phyloP scores from a whole-genome alignment of 2,888 invertebrate species.

The Merodon equestris region DNA sequence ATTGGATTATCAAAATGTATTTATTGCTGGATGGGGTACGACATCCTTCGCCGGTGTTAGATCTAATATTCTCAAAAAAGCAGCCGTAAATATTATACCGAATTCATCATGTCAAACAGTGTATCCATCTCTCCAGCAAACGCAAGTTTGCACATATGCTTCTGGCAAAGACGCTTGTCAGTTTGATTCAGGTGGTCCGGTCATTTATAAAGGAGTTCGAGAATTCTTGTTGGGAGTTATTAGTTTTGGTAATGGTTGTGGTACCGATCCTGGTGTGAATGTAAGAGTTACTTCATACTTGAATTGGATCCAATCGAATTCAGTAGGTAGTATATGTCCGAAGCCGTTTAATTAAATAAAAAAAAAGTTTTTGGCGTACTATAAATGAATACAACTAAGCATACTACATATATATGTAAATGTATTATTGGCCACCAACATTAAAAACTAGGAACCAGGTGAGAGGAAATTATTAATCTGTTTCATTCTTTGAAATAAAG shows the following conservation, averaged over 20 bases:
- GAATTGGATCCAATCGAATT: slow-evolving; percentile 79
- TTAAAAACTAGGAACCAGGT: too few species aligned
- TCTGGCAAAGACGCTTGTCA: slow-evolving; percentile 80
- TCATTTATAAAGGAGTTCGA: slow-evolving; percentile 78
- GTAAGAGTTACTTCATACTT: slow-evolving; percentile 81
- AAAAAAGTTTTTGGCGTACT: too few species aligned
- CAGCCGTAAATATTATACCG: slow-evolving; percentile 63
- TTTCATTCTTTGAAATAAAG: too few species aligned
- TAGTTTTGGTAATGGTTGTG: slow-evolving; percentile 81
- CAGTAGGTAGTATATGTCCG: slow-evolving; percentile 18
- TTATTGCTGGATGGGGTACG: slow-evolving; percentile 81
- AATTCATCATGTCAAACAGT: slow-evolving; percentile 22
- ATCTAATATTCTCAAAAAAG: slow-evolving; percentile 80
- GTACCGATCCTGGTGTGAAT: slow-evolving; percentile 80
- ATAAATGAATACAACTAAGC: too few species aligned
- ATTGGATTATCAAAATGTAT: slow-evolving; percentile 71
- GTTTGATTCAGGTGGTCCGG: slow-evolving; percentile 81
- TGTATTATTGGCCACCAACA: too few species aligned
- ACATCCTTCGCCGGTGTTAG: slow-evolving; percentile 79
- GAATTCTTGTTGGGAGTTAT: slow-evolving; percentile 80
- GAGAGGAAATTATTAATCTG: too few species aligned
- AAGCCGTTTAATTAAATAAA: too few species aligned
- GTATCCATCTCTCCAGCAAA: background rate
- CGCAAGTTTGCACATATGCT: slow-evolving; percentile 77
- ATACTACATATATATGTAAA: too few species aligned